A percentile compares a stretch with the other conserved stretches of the same genome.
These are phyloP conservation scores for Heteromormyrus szaboi DNA, from an alignment of 2,797 vertebrate species.

Conservation along the genomic window DNA sequence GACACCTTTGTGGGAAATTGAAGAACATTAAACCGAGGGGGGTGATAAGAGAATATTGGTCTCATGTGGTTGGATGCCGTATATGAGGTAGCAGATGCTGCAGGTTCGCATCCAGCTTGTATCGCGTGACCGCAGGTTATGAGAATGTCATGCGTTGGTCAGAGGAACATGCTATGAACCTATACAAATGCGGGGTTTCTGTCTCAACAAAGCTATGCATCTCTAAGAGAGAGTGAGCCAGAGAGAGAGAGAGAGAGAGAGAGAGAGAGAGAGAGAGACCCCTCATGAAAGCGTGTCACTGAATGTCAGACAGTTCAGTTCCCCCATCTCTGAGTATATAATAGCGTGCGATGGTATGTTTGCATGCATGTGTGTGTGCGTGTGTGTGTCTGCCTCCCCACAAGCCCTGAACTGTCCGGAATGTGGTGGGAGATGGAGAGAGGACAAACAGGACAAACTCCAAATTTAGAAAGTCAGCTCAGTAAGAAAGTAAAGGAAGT, in stretches of 20 bases:
- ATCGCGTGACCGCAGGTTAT: background rate
- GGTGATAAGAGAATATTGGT: background rate
- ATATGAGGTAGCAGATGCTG: background rate
- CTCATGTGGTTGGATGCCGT: background rate
- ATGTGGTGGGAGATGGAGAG: constrained; percentile 17
- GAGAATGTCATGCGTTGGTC: background rate
- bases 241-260: background rate
- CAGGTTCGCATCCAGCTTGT: background rate
- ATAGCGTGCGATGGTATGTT: background rate
- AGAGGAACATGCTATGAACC: background rate
- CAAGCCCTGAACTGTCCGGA: background rate
- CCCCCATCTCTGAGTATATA: background rate
- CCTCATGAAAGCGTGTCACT: background rate
- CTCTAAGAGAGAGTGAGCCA: background rate
- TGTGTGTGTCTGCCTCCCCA: no score
- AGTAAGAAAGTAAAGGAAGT: constrained; percentile 23
- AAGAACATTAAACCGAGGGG: background rate
- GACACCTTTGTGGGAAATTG: background rate
- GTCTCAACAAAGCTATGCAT: background rate
- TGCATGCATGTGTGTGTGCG: background rate
- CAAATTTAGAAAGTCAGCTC: background rate
- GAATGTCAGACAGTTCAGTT: background rate
- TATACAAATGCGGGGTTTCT: background rate
- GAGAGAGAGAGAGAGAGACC: background rate
- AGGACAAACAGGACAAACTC: background rate